Percentiles rank a stretch among this genome's conserved stretches.
Conservation (phyloP, 2,113 vertebrate species). For the Shinisaurus crocodilurus region DNA sequence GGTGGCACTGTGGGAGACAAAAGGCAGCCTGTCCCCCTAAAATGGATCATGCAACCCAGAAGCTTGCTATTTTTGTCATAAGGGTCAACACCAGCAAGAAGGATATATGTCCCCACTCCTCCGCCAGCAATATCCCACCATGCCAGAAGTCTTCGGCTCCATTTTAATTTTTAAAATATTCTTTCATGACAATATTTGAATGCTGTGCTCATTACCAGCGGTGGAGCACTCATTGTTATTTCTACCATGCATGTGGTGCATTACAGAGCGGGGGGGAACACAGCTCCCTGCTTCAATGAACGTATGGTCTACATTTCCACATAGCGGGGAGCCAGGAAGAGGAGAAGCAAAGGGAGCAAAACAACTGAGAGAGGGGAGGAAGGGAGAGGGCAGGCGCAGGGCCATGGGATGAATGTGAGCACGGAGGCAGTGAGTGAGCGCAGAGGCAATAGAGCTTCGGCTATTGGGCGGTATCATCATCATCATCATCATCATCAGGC, state of each 20-base stretch:
- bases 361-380: background rate
- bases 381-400: background rate
- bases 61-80: background rate
- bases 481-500: no score
- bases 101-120: background rate
- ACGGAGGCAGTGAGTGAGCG: background rate
- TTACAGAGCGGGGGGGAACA: background rate
- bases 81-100: background rate
- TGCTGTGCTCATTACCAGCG: background rate
- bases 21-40: background rate
- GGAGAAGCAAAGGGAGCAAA: background rate
- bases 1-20: constrained; percentile 11
- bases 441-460: no score
- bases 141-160: background rate
- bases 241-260: background rate
- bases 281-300: no score
- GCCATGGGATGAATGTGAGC: background rate
- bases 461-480: no score
- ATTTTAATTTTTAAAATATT: background rate
- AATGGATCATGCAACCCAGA: background rate
- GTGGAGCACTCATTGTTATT: background rate
- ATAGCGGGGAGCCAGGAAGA: background rate
- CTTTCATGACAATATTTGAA: background rate
- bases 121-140: background rate
- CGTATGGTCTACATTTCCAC: no score